A percentile compares a stretch with the other conserved stretches of the same genome.
Evolutionary conservation across 2,113 vertebrate species (phyloP).

Genomic region (Steatornis caripensis): DNA sequence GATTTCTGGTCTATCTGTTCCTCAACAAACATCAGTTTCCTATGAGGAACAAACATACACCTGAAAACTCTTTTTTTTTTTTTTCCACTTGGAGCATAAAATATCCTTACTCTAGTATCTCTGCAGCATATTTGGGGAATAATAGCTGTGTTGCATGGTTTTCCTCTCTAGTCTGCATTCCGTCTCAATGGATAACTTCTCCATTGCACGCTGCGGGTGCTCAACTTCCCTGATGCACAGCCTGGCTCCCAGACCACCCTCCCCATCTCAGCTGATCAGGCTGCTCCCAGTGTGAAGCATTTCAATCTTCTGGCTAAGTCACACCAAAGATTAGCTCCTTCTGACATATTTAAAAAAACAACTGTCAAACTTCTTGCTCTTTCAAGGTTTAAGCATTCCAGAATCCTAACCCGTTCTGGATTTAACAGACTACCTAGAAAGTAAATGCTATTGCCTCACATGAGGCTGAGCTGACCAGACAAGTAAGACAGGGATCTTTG

Average conservation of each 20-base stretch:
- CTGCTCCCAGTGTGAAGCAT: neutral
- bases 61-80: neutral
- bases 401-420: neutral
- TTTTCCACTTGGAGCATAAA: neutral
- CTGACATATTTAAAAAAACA: neutral
- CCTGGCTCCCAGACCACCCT: neutral
- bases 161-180: neutral
- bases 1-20: neutral
- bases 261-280: rapidly evolving
- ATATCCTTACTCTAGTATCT: neutral
- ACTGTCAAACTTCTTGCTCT: neutral
- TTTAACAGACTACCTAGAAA: neutral
- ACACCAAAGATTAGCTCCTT: neutral
- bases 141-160: neutral
- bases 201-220: rapidly evolving
- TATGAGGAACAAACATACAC: rapidly evolving
- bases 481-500: neutral
- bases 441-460: rapidly evolving
- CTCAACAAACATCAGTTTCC: neutral
- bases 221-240: rapidly evolving
- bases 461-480: neutral
- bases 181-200: neutral
- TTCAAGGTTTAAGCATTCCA: neutral
- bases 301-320: neutral
- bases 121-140: neutral